Conservation (phyloP, 1,140 invertebrate genomes). For the Andrena cerasifolii region DNA sequence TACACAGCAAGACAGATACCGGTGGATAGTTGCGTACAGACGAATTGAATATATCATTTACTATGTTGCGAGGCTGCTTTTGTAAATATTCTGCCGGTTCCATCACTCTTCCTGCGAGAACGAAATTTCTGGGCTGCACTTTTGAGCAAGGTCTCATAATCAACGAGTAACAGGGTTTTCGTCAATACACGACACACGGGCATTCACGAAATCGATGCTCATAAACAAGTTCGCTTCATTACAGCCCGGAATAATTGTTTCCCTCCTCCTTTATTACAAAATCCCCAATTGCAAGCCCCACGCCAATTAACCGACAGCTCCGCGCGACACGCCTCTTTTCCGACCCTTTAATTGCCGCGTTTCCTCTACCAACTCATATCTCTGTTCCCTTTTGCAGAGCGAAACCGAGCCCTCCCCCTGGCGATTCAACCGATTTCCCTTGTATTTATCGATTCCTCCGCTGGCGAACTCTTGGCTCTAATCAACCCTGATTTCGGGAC, state of each 20-base stretch:
- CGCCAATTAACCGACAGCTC: constrained; percentile 33
- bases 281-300: constrained; percentile 34
- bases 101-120: too few relatives aligned
- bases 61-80: too few relatives aligned
- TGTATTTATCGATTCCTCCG: not conserved
- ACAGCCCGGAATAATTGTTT: constrained; percentile 36
- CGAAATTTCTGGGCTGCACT: not conserved
- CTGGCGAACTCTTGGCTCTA: too few relatives aligned
- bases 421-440: constrained; percentile 16
- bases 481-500: too few relatives aligned
- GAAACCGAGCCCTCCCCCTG: not conserved
- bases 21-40: too few relatives aligned
- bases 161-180: constrained; percentile 13
- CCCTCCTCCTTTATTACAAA: constrained; percentile 44
- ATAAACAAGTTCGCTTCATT: constrained; percentile 49
- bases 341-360: constrained; percentile 42
- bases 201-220: constrained; percentile 32
- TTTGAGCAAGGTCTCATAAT: constrained; percentile 15
- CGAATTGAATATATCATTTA: too few relatives aligned
- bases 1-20: too few relatives aligned
- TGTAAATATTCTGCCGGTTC: too few relatives aligned
- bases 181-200: not conserved
- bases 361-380: constrained; percentile 25
- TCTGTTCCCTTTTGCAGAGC: not conserved
- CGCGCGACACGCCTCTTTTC: constrained; percentile 38